phyloP scores from a whole-genome alignment of 2,797 vertebrate genomes.

The Schizopygopsis malacanthus region DNA sequence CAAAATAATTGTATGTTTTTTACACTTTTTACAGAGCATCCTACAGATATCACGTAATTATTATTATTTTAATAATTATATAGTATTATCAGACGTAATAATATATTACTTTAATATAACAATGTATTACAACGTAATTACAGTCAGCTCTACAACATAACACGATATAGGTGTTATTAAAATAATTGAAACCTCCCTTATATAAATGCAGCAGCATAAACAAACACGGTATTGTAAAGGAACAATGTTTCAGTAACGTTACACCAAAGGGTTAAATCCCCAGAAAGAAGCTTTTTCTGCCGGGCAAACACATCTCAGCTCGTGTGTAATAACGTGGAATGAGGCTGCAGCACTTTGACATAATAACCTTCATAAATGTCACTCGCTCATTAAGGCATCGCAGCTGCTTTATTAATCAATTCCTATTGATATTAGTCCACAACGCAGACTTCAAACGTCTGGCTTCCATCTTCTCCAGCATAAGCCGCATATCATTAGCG shows the following conservation, averaged over 20 bases:
- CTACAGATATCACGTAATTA: not conserved
- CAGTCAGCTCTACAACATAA: not conserved
- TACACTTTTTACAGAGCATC: not conserved
- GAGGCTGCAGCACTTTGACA: conserved; percentile 61
- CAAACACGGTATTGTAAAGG: conserved; percentile 8
- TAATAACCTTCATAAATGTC: conserved; percentile 73
- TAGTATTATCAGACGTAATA: not conserved
- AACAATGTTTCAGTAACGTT: conserved; percentile 30
- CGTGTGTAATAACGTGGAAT: conserved; percentile 39
- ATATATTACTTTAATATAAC: not conserved
- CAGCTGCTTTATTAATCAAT: conserved; percentile 67
- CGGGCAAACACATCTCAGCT: conserved; percentile 47
- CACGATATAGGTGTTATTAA: not conserved
- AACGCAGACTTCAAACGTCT: conserved; percentile 55
- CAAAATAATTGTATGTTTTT: not conserved
- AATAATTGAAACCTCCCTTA: not conserved
- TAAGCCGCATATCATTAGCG: not conserved
- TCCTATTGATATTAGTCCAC: conserved; percentile 49
- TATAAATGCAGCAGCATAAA: conserved; percentile 1
- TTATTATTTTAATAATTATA: not conserved
- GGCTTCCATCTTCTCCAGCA: conserved; percentile 27
- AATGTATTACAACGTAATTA: not conserved
- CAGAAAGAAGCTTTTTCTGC: conserved; percentile 47
- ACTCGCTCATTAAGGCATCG: conserved; percentile 63
- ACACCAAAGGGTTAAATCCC: conserved; percentile 53